Evolutionary conservation across 2,888 invertebrate genomes (phyloP), one percentile per base, ranked within the genome.

Genomic region (Xestia xanthographa): DNA sequence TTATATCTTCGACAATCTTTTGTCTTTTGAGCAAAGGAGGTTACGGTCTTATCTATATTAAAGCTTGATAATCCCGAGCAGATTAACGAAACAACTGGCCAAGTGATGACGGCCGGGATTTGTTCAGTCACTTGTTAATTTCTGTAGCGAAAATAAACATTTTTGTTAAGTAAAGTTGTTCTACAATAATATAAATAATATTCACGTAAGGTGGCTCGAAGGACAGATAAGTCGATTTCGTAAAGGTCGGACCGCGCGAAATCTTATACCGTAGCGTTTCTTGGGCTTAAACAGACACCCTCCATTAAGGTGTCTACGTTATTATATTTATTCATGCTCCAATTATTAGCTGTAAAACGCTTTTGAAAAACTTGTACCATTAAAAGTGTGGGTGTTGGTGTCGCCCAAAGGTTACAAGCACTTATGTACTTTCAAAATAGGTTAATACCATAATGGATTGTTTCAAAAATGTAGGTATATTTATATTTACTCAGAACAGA

Each of bases 21-120:
- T 83, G 88, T 88, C 76, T 83, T 83, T 75, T 70, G 63, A 78
- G 82, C 60, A 78, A 86, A 85, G 79, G 75, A 78, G 82, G 82
- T 84, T 82, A 82, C 72, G 75, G 73, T 75, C 76, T 86, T 88
- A 88, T 86, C 84, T 84, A 79, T 79, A 80, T 88, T 82, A 84
- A 86, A 82, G 65, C 65, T 89, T 87, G 72, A 82, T 86, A 87
- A 83, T 82, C 70, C 63, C 45, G 70, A 65, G 58, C 29, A 82
- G 78, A 79, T 87, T 89, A 86, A 78, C 50, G 66, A 72, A 79
- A 82, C 62, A 73, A 80, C 77, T 76, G 74, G 76, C 65, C 65
- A 69, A 78, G 60, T 74, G 74, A 65, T 78, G 80, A 75, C 86
- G 66, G 43, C 26, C 56, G 58, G 70, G 85, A 74, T 77, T 87